Evolutionary conservation across 2,888 invertebrate species (phyloP).

Genomic region (Megaustenia siamemsis): DNA sequence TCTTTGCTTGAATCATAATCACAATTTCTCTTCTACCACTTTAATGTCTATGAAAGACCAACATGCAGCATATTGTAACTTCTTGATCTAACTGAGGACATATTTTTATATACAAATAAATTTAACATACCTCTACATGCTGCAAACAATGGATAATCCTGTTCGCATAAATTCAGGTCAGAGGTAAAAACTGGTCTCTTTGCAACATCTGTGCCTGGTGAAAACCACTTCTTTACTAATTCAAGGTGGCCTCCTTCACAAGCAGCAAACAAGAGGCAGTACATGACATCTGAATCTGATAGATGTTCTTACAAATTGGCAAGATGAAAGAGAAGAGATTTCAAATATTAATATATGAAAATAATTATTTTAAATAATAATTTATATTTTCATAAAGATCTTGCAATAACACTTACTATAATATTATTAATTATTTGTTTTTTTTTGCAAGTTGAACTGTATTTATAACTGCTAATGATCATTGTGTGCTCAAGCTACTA

Average conservation of each 20-base stretch:
- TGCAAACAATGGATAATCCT: conserved; percentile 49
- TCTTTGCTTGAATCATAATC: no score
- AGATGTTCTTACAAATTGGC: not conserved
- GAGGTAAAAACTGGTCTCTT: not conserved
- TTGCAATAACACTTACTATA: no score
- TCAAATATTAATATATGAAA: not conserved
- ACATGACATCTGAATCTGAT: conserved; percentile 13
- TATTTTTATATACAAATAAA: not conserved
- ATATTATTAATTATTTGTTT: no score
- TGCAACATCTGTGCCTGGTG: conserved; percentile 30
- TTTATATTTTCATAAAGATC: no score
- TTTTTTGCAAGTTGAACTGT: no score
- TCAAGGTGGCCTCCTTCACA: conserved; percentile 45
- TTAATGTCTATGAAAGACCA: no score
- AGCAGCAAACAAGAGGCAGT: conserved; percentile 48
- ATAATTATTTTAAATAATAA: no score
- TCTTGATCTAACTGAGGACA: not conserved
- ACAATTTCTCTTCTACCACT: no score
- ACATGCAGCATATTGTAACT: no score
- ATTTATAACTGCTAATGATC: no score
- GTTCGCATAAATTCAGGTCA: conserved; percentile 28
- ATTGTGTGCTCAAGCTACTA: no score
- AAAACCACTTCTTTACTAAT: conserved; percentile 40
- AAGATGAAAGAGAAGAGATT: not conserved
- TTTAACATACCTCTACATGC: conserved; percentile 43